Evolutionary conservation across 2,113 vertebrate species (phyloP), one percentile per base, ranked within the genome.

Genomic region (Toxotes jaculatrix): DNA sequence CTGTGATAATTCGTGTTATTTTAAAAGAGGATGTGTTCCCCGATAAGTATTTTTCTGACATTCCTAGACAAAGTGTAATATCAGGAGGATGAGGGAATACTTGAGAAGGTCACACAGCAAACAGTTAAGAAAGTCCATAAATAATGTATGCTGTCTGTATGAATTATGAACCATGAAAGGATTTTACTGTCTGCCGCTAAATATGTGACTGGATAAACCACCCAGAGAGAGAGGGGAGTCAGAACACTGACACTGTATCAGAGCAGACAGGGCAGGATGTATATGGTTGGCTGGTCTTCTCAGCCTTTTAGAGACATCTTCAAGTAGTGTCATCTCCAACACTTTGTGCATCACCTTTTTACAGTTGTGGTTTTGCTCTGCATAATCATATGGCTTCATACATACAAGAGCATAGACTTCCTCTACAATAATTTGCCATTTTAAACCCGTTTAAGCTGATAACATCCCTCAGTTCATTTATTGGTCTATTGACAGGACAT

Each of bases 111-210:
- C 93, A 93, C 82, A 80, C 80, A 59, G 84, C 85, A 91, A 92
- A 94, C 84, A 86, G 79, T 93, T 93, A 69, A 91, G 79, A 92
- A 91, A 92, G 88, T 59, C 63, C 70, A 89, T 94, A 70, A 88
- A 93, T 93, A 88, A 92, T 94, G 86, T 67, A 93, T 89, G 79
- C 70, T 71, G 90, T 92, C 89, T 82, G 87, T 89, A 93, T 93
- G 88, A 94, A 94, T 94, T 93, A 95, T 95, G 83, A 83, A 94
- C 84, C 89, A 88, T 93, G 89, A 92, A 92, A 94, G 89, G 90
- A 84, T 93, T 92, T 89, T 64, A 87, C 89, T 88, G 90, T 95
- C 88, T 93, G 88, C 86, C 31, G 61, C 88, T 89, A 88, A 93
- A 91, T 88, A 90, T 89, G 85, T 88, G 91, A 85, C 88, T 86